Evolutionary conservation across 2,797 vertebrate genomes (phyloP), one percentile per base, ranked within the genome.

Genomic region (Tolypeutes matacus): DNA sequence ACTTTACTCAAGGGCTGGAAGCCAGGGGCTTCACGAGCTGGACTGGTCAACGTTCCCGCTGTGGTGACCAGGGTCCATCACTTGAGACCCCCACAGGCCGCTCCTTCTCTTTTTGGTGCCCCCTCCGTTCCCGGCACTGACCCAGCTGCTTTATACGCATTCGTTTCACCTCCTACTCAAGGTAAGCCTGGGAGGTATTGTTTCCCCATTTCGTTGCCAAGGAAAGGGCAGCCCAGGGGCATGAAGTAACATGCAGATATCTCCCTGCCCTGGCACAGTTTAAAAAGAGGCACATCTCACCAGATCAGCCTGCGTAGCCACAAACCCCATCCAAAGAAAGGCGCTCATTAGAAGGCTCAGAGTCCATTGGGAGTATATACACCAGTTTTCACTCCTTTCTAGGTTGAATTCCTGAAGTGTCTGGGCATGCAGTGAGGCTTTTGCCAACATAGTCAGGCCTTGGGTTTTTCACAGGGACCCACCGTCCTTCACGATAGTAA

Each of bases 351-450:
- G 7, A 39, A 42, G n/a, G n/a, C n/a, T n/a, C 15, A 51, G 27
- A 34, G 8, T 58, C 60, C 58, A 83, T 64, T 72, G 70, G 72
- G 39, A 42, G 31, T 14, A n/a, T 31, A 60, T 21, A 31, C 62
- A 36, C 31, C 27, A 5, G 0, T 60, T 49, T 58, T 72, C 72
- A 80, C 34, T 84, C 34, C 11, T 81, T 49, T 58, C 34, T 83
- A n/a, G 17, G 23, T 73, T 78, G 93, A 67, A 67, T 62, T 83
- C 60, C 77, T 91, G 77, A 84, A 86, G 18, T 67, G 39, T 56
- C 67, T 23, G 53, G n/a, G n/a, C 29, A 39, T 49, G 77, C 6
- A 3, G 46, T 5, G 58, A 56, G 5, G 49, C n/a, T 69, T 92
- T 85, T 62, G 58, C 39, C 64, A 42, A 31, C 42, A 46, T 25